Evolutionary conservation across 2,888 invertebrate genomes (phyloP).

Genomic region (Lingula anatina): DNA sequence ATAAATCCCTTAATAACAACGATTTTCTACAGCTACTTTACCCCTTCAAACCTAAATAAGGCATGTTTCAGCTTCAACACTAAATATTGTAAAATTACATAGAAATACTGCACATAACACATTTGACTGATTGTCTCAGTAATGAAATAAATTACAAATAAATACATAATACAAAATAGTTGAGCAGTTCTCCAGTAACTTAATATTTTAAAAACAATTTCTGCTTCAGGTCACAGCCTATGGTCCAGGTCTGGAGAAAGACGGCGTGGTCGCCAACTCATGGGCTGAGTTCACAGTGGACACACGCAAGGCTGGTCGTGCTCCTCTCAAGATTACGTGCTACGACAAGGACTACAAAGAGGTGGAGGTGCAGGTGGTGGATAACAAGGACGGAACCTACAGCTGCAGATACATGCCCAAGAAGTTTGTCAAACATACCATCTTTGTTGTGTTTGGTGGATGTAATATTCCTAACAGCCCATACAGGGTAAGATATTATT

Average conservation of each 20-base stretch:
- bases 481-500: slow-evolving; percentile 63
- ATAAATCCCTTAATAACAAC: too few species aligned
- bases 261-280: slow-evolving; percentile 55
- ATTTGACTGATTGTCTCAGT: too few species aligned
- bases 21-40: too few species aligned
- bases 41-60: too few species aligned
- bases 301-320: slow-evolving; percentile 65
- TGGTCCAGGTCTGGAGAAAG: slow-evolving; percentile 50
- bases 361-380: slow-evolving; percentile 43
- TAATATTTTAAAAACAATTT: too few species aligned
- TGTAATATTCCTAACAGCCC: slow-evolving; percentile 79
- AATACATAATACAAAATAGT: too few species aligned
- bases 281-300: slow-evolving; percentile 76
- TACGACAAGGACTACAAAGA: slow-evolving; percentile 53
- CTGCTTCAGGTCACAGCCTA: slow-evolving; percentile 54
- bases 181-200: too few species aligned
- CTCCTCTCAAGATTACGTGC: slow-evolving; percentile 60
- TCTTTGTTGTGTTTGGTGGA: slow-evolving; percentile 71
- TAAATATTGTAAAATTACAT: too few species aligned
- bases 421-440: slow-evolving; percentile 68
- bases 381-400: slow-evolving; percentile 50
- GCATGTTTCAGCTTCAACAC: too few species aligned
- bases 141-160: too few species aligned
- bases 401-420: slow-evolving; percentile 59
- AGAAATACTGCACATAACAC: too few species aligned